Percentiles rank a stretch among this genome's conserved stretches.
These are phyloP conservation scores for Neodontobutis hainanensis DNA, from an alignment of 2,113 vertebrate genomes.

Conservation along the genomic window DNA sequence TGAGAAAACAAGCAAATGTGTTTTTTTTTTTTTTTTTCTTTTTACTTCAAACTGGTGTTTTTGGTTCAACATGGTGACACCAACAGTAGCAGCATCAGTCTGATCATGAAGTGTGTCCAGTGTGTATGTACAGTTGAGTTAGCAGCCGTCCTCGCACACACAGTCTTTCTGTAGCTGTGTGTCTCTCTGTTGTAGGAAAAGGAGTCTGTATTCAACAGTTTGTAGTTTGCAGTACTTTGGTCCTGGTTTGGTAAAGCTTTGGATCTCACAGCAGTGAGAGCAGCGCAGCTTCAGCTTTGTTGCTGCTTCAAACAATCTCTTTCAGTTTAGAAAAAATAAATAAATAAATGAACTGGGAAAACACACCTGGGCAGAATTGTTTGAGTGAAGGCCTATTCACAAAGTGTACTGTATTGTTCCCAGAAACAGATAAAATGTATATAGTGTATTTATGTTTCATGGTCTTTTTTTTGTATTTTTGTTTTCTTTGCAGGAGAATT, in stretches of 20 bases:
- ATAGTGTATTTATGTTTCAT: slow-evolving; percentile 12
- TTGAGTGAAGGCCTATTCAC: slow-evolving; percentile 36
- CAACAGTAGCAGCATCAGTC: slow-evolving; percentile 14
- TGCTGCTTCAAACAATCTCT: slow-evolving; percentile 3
- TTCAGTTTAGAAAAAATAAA: slow-evolving; percentile 16
- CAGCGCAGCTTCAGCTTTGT: not conserved
- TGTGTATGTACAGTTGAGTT: slow-evolving; percentile 33
- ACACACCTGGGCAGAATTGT: not conserved
- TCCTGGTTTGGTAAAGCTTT: slow-evolving; percentile 51
- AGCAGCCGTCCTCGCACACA: slow-evolving; percentile 17
- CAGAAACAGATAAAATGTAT: slow-evolving; percentile 6
- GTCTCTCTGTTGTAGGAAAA: slow-evolving; percentile 11
- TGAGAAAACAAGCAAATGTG: not conserved
- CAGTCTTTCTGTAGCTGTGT: slow-evolving; percentile 1
- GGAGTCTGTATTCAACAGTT: slow-evolving; percentile 16
- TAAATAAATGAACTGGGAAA: not conserved
- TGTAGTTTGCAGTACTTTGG: slow-evolving; percentile 40
- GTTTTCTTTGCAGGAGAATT: slow-evolving; percentile 8
- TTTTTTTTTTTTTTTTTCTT: no score
- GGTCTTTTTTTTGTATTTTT: slow-evolving; percentile 11
- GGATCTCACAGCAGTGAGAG: slow-evolving; percentile 1
- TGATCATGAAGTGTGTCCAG: slow-evolving; percentile 9
- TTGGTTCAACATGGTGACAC: slow-evolving; percentile 16
- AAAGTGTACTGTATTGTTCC: slow-evolving; percentile 9
- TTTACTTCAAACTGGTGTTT: no score